These are phyloP conservation scores for Cephalopachus bancanus DNA, from an alignment of 2,797 vertebrate genomes.

Conservation along the genomic window DNA sequence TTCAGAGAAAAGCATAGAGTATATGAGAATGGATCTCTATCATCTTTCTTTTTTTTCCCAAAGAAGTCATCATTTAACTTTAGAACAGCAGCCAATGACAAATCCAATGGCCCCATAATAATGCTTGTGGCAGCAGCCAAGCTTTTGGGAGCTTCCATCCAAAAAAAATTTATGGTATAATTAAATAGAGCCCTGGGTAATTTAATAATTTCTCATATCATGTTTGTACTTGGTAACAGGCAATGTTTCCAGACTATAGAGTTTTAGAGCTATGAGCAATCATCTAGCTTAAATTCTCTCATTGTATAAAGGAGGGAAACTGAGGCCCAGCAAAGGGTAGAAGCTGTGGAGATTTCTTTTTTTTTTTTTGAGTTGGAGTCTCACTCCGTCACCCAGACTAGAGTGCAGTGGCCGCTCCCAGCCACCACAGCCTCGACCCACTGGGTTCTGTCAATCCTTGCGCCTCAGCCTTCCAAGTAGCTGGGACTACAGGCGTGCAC, in stretches of 20 bases:
- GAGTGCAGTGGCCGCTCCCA: too few species aligned
- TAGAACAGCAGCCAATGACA: not conserved
- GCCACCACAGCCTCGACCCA: too few species aligned
- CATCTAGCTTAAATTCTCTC: not conserved
- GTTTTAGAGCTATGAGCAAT: not conserved
- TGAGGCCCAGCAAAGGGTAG: not conserved
- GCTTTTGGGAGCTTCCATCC: slow-evolving; percentile 28
- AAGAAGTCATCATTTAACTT: not conserved
- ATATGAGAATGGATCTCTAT: not conserved
- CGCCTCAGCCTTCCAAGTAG: too few species aligned
- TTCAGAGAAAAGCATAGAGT: not conserved
- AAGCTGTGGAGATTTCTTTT: not conserved
- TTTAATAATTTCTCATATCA: slow-evolving; percentile 43
- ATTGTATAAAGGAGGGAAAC: slow-evolving; percentile 22
- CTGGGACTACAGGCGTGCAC: too few species aligned
- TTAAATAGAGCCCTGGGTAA: not conserved
- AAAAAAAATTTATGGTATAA: slow-evolving; percentile 47
- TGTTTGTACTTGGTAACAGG: slow-evolving; percentile 1
- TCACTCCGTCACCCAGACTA: too few species aligned
- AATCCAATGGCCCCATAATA: slow-evolving; percentile 13
- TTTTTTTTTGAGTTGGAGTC: too few species aligned
- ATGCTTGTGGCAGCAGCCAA: not conserved
- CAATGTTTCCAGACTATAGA: not conserved
- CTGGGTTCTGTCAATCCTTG: too few species aligned
- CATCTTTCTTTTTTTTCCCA: not conserved